A percentile compares a stretch with the other conserved stretches of the same genome.
Evolutionary conservation across 23 tunicate species (phyloP).

Genomic region (Pegea sp.): DNA sequence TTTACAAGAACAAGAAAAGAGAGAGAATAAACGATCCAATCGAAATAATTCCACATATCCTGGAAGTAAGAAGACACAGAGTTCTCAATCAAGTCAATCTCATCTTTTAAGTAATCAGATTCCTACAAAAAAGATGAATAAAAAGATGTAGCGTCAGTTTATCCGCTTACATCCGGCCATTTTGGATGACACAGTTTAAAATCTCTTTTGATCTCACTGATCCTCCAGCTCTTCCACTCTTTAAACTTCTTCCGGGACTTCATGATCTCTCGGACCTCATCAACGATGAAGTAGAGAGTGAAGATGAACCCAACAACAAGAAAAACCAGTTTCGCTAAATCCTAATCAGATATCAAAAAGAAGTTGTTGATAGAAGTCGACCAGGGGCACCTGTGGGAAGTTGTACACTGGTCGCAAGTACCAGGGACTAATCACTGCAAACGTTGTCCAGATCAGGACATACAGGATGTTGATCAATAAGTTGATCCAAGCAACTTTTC

Average conservation of each 20-base stretch:
- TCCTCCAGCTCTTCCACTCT: slow-evolving; percentile 76
- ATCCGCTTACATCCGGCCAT: slow-evolving; percentile 51
- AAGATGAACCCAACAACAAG: slow-evolving; percentile 27
- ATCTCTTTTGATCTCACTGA: slow-evolving; percentile 30
- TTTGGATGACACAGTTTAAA: slow-evolving; percentile 59
- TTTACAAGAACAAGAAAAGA: slow-evolving; percentile 37
- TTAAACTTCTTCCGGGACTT: slow-evolving; percentile 25
- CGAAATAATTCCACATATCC: slow-evolving; percentile 86
- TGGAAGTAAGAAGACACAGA: slow-evolving; percentile 45
- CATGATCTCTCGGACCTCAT: slow-evolving; percentile 43
- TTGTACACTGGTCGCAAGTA: slow-evolving; percentile 20
- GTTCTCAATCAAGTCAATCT: slow-evolving; percentile 30
- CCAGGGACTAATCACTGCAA: slow-evolving; percentile 78
- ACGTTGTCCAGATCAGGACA: slow-evolving; percentile 58
- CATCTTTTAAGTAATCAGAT: slow-evolving; percentile 27
- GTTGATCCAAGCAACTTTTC: slow-evolving; percentile 27
- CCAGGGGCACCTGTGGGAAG: slow-evolving; percentile 18
- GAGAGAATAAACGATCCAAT: slow-evolving; percentile 63
- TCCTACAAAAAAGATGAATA: slow-evolving; percentile 20
- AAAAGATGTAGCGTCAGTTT: background rate
- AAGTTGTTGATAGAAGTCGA: background rate
- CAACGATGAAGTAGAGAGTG: slow-evolving; percentile 19
- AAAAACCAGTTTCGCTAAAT: slow-evolving; percentile 35
- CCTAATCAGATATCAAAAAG: slow-evolving; percentile 12
- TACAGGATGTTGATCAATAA: slow-evolving; percentile 32